These are phyloP conservation scores for Ornithorhynchus anatinus DNA, from an alignment of 2,113 vertebrate species.

Conservation along the genomic window DNA sequence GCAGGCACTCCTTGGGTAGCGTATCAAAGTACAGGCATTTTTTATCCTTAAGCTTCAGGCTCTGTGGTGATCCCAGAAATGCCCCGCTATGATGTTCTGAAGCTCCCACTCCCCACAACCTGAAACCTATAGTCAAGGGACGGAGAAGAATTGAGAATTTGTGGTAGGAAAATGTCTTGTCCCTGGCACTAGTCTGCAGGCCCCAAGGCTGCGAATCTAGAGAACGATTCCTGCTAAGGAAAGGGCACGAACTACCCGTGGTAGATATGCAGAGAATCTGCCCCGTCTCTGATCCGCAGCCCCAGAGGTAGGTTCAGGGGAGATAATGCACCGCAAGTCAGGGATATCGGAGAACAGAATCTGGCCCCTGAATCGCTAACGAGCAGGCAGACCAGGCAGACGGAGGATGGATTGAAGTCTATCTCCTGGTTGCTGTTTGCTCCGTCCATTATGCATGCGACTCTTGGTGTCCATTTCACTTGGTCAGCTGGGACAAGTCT, in stretches of 20 bases:
- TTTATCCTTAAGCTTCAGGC: slow-evolving; percentile 40
- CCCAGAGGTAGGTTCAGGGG: neutral
- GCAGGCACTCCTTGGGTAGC: slow-evolving; percentile 3
- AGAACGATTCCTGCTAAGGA: neutral
- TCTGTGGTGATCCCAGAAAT: slow-evolving; percentile 35
- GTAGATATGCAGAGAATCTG: no score
- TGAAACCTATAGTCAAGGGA: neutral
- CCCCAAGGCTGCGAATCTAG: neutral
- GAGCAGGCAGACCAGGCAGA: neutral
- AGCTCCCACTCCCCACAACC: neutral
- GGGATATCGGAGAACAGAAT: neutral
- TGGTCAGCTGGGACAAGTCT: neutral
- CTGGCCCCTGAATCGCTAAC: neutral
- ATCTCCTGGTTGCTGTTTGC: neutral
- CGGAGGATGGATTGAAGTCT: neutral
- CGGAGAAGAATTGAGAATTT: neutral
- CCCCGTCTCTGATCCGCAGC: no score
- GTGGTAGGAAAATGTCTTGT: neutral
- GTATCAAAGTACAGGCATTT: slow-evolving; percentile 38
- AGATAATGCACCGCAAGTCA: neutral
- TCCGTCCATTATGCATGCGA: neutral
- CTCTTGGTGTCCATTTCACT: neutral
- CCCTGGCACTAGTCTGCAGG: neutral
- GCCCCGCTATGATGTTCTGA: neutral
- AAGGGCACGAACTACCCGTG: neutral